phyloP scores from a whole-genome alignment of 2,113 vertebrate species.

The Alexandromys fortis region DNA sequence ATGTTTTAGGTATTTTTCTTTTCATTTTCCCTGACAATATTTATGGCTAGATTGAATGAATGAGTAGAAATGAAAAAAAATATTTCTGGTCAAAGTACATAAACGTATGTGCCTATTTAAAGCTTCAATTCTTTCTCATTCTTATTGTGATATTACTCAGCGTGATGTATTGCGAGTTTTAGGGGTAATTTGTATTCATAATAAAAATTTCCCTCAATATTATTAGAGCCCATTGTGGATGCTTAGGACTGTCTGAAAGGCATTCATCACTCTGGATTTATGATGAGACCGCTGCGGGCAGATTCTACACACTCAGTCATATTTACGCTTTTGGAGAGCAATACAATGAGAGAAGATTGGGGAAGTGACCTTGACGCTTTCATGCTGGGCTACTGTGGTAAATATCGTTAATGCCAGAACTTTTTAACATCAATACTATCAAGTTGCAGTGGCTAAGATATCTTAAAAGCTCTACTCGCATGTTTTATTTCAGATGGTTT shows the following conservation, averaged over 20 bases:
- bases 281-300: slow-evolving; percentile 50
- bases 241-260: slow-evolving; percentile 54
- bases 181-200: slow-evolving; percentile 76
- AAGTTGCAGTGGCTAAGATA: slow-evolving; percentile 35
- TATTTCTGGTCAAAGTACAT: slow-evolving; percentile 32
- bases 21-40: slow-evolving; percentile 33
- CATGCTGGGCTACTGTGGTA: slow-evolving; percentile 20
- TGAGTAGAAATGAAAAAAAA: not conserved
- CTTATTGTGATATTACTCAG: slow-evolving; percentile 61
- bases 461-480: slow-evolving; percentile 41
- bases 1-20: slow-evolving; percentile 34
- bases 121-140: slow-evolving; percentile 60
- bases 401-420: slow-evolving; percentile 34
- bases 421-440: slow-evolving; percentile 53
- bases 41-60: slow-evolving; percentile 38
- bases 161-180: slow-evolving; percentile 62
- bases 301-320: slow-evolving; percentile 57
- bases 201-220: slow-evolving; percentile 67
- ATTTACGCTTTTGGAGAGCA: slow-evolving; percentile 61
- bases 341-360: slow-evolving; percentile 10
- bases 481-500: slow-evolving; percentile 48
- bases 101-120: slow-evolving; percentile 43
- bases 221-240: slow-evolving; percentile 69
- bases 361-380: slow-evolving; percentile 57
- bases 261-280: slow-evolving; percentile 71